These are phyloP conservation scores for Xiphias gladius DNA, from an alignment of 2,113 vertebrate genomes.

Conservation along the genomic window DNA sequence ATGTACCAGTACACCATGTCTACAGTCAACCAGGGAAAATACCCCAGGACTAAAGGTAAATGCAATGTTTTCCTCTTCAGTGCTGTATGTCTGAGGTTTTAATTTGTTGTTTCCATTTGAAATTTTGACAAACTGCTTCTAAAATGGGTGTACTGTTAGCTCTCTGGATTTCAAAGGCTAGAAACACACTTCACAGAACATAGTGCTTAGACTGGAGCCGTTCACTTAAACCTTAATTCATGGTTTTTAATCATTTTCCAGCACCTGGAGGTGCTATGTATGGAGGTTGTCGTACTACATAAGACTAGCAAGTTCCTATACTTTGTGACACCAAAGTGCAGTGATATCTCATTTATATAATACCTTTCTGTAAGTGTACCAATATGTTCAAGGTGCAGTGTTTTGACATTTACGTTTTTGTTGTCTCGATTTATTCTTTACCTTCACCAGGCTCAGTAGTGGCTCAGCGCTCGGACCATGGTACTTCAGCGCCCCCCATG, in stretches of 20 bases:
- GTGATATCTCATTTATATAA: not conserved
- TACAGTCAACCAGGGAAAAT: slow-evolving; percentile 91
- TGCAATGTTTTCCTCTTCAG: not conserved
- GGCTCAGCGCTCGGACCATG: slow-evolving; percentile 88
- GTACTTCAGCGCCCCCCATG: slow-evolving; percentile 87
- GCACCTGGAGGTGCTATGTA: not conserved
- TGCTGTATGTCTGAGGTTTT: not conserved
- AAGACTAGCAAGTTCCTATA: not conserved
- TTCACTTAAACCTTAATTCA: not conserved
- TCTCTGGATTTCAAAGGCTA: not conserved
- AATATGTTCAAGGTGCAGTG: not conserved
- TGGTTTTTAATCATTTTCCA: not conserved
- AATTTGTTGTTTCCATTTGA: not conserved
- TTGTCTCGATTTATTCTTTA: not conserved
- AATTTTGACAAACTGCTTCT: not conserved
- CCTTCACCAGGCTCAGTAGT: slow-evolving; percentile 85
- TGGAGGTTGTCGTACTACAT: too few relatives aligned
- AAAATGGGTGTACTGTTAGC: not conserved
- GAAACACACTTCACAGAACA: not conserved
- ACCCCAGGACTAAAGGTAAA: slow-evolving; percentile 88
- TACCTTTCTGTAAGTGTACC: not conserved
- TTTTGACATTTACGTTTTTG: not conserved
- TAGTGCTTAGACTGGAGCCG: not conserved
- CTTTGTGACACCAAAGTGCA: not conserved
- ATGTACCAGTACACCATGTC: slow-evolving; percentile 93